Percentiles rank a stretch among this genome's conserved stretches.
Conservation (phyloP, 2,888 invertebrate species). For the Sinohyriopsis cumingii region DNA sequence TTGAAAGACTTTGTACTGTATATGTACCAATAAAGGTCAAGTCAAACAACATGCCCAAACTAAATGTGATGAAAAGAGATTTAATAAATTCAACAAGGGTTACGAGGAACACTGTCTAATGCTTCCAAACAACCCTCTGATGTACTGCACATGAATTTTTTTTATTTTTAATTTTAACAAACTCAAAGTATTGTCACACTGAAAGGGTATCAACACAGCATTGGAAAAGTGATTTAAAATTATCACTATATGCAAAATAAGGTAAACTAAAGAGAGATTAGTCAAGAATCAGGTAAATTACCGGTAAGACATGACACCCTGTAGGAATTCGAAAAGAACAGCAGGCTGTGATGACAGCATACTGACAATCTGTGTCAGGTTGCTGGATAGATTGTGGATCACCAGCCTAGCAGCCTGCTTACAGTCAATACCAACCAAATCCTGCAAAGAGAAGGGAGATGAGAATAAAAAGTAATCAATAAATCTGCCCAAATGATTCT, state of each 20-base stretch:
- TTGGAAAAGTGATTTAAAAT: neutral
- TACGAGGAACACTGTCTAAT: no score
- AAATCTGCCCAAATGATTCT: no score
- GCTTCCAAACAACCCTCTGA: no score
- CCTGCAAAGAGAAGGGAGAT: conserved; percentile 54
- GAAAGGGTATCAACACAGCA: neutral
- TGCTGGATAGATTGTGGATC: conserved; percentile 75
- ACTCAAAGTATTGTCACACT: neutral
- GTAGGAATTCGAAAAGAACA: conserved; percentile 77
- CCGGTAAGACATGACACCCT: conserved; percentile 76
- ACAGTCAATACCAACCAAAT: conserved; percentile 78
- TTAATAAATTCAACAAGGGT: no score
- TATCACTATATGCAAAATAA: neutral
- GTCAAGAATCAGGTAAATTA: conserved; percentile 48
- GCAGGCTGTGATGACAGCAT: conserved; percentile 59
- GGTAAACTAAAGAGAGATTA: neutral
- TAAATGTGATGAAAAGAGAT: no score
- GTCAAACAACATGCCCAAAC: no score
- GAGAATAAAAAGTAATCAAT: neutral
- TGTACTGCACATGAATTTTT: no score
- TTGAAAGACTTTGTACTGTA: no score
- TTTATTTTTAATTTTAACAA: neutral
- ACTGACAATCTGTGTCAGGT: conserved; percentile 55
- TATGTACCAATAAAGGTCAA: no score
- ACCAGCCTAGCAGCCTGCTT: conserved; percentile 79